phyloP scores from a whole-genome alignment of 2,888 invertebrate genomes.

The Hartigia nigra region DNA sequence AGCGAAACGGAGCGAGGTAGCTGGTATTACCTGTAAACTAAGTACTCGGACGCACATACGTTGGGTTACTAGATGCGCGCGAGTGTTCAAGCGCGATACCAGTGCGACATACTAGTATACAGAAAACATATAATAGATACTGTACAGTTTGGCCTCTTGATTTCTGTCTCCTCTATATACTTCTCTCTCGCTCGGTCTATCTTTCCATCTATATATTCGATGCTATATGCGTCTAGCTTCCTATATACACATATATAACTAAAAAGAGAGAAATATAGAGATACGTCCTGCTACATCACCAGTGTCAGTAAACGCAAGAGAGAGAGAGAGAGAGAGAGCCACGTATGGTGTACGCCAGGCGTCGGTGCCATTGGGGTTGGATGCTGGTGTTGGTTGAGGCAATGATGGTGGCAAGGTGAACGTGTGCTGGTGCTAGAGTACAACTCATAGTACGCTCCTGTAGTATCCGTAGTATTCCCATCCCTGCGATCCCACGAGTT shows the following conservation, averaged over 20 bases:
- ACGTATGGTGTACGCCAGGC: constrained; percentile 6
- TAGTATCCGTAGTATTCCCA: constrained; percentile 56
- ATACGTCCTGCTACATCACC: constrained; percentile 6
- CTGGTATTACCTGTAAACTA: neutral
- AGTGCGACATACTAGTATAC: neutral
- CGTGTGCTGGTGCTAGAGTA: constrained; percentile 49
- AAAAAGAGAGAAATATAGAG: constrained; percentile 11
- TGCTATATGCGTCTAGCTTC: neutral
- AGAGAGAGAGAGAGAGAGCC: constrained; percentile 13
- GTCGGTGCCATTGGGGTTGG: neutral
- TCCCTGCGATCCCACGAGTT: constrained; percentile 15
- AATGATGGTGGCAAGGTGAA: constrained; percentile 2
- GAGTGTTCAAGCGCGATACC: neutral
- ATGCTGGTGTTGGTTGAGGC: neutral
- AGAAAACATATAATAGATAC: neutral
- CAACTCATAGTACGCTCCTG: constrained; percentile 58
- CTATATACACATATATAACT: constrained; percentile 7
- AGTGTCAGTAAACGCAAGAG: neutral
- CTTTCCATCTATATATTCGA: neutral
- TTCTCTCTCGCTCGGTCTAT: neutral
- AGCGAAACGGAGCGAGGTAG: neutral
- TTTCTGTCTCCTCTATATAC: neutral
- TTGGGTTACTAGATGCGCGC: neutral
- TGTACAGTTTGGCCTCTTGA: neutral
- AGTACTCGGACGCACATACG: neutral